phyloP scores from a whole-genome alignment of 2,888 invertebrate genomes.

The Barypeithes pellucidus region DNA sequence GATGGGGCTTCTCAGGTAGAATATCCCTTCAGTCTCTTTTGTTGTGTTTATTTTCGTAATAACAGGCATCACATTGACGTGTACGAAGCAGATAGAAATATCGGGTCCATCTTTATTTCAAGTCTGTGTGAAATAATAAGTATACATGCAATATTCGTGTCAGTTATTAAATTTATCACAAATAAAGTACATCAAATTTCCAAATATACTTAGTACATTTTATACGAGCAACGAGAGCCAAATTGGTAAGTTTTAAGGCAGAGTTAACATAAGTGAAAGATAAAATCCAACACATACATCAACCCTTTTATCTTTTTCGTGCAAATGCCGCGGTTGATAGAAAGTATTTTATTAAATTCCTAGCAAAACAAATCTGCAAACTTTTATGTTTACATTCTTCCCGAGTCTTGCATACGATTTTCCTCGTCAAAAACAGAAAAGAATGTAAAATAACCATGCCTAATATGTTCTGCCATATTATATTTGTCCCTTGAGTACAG shows the following conservation, averaged over 20 bases:
- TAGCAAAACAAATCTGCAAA: slow-evolving; percentile 50
- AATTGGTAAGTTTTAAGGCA: not conserved
- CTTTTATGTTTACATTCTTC: slow-evolving; percentile 50
- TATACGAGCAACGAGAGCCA: too few relatives aligned
- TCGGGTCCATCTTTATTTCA: too few relatives aligned
- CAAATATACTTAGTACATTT: too few relatives aligned
- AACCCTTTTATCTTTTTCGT: slow-evolving; percentile 42
- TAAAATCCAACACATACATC: slow-evolving; percentile 44
- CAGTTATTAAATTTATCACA: too few relatives aligned
- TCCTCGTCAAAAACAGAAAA: slow-evolving; percentile 51
- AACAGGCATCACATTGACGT: too few relatives aligned
- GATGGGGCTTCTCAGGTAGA: too few relatives aligned
- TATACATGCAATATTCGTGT: too few relatives aligned
- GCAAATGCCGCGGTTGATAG: slow-evolving; percentile 34
- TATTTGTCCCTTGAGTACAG: slow-evolving; percentile 53
- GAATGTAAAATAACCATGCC: slow-evolving; percentile 55
- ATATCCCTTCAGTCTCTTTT: too few relatives aligned
- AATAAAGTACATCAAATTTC: too few relatives aligned
- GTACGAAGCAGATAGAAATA: too few relatives aligned
- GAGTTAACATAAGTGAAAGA: slow-evolving; percentile 19
- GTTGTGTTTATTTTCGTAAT: too few relatives aligned
- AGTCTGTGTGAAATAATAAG: too few relatives aligned
- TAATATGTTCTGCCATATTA: slow-evolving; percentile 53
- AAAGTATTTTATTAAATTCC: slow-evolving; percentile 53
- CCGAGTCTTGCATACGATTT: slow-evolving; percentile 46